These are phyloP conservation scores for Aleiodes testaceus DNA, from an alignment of 2,888 invertebrate species.

Conservation along the genomic window DNA sequence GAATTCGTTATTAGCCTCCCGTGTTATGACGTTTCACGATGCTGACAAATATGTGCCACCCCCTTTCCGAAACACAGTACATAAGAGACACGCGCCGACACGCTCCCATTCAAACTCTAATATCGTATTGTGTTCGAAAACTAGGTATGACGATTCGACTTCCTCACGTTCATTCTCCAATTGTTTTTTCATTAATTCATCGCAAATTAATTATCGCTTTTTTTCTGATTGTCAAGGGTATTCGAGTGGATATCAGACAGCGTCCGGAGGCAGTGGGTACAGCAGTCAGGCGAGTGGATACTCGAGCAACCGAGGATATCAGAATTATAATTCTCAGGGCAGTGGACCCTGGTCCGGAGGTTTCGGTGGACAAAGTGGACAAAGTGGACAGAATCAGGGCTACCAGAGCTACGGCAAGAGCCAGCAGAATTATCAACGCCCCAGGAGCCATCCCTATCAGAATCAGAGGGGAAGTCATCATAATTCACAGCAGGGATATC, in stretches of 20 bases:
- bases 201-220: neutral
- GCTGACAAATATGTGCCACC: slow-evolving; percentile 62
- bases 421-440: slow-evolving; percentile 49
- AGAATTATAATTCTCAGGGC: slow-evolving; percentile 46
- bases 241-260: slow-evolving; percentile 60
- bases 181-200: slow-evolving; percentile 21
- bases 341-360: slow-evolving; percentile 58
- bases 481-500: slow-evolving; percentile 27
- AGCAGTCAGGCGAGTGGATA: slow-evolving; percentile 43
- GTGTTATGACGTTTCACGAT: slow-evolving; percentile 66
- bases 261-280: slow-evolving; percentile 46
- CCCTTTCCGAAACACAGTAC: slow-evolving; percentile 48
- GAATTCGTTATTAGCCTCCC: slow-evolving; percentile 62
- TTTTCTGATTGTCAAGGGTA: slow-evolving; percentile 45
- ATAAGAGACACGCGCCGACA: slow-evolving; percentile 70
- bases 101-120: slow-evolving; percentile 65
- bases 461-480: slow-evolving; percentile 53
- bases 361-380: too few relatives aligned
- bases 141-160: slow-evolving; percentile 38
- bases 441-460: slow-evolving; percentile 52
- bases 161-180: slow-evolving; percentile 36
- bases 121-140: slow-evolving; percentile 54
- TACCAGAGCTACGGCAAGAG: slow-evolving; percentile 49
- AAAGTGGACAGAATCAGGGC: slow-evolving; percentile 48
- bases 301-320: slow-evolving; percentile 51